These are phyloP conservation scores for Mycalesis mineus DNA, from an alignment of 2,888 invertebrate genomes.

Conservation along the genomic window DNA sequence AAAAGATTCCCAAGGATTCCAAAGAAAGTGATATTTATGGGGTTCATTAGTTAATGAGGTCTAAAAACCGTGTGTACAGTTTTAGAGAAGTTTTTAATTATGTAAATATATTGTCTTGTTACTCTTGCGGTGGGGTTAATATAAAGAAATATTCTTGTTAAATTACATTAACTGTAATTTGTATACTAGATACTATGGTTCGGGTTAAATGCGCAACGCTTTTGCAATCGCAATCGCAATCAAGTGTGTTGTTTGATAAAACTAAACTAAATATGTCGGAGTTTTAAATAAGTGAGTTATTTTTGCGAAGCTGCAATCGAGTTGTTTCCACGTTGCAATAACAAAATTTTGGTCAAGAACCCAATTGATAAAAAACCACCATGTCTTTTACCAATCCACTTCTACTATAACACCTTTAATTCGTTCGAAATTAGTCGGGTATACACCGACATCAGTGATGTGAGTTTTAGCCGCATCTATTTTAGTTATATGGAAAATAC, in stretches of 20 bases:
- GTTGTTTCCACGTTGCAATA: too few relatives aligned
- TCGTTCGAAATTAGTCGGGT: too few relatives aligned
- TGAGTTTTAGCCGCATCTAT: too few relatives aligned
- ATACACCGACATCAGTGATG: too few relatives aligned
- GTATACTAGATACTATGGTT: slow-evolving; percentile 1
- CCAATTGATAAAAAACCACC: too few relatives aligned
- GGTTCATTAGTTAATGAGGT: slow-evolving; percentile 56
- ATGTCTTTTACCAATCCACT: too few relatives aligned
- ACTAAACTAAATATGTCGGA: too few relatives aligned
- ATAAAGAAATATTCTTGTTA: slow-evolving; percentile 1
- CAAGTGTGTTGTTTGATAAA: background rate
- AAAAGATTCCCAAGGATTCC: slow-evolving; percentile 40
- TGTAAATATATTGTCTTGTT: slow-evolving; percentile 26
- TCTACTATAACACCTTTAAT: too few relatives aligned
- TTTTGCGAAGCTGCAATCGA: too few relatives aligned
- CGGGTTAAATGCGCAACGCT: background rate
- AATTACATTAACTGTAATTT: slow-evolving; percentile 3
- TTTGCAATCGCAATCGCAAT: background rate
- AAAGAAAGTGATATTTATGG: slow-evolving; percentile 74
- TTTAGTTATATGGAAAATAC: too few relatives aligned
- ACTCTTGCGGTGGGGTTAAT: background rate
- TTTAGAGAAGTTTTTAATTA: slow-evolving; percentile 31
- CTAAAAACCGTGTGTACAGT: slow-evolving; percentile 35
- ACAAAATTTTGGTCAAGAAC: too few relatives aligned
- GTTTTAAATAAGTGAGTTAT: too few relatives aligned